A percentile compares a stretch with the other conserved stretches of the same genome.
Evolutionary conservation across 2,113 vertebrate genomes (phyloP).

Genomic region (Miniopterus natalensis): DNA sequence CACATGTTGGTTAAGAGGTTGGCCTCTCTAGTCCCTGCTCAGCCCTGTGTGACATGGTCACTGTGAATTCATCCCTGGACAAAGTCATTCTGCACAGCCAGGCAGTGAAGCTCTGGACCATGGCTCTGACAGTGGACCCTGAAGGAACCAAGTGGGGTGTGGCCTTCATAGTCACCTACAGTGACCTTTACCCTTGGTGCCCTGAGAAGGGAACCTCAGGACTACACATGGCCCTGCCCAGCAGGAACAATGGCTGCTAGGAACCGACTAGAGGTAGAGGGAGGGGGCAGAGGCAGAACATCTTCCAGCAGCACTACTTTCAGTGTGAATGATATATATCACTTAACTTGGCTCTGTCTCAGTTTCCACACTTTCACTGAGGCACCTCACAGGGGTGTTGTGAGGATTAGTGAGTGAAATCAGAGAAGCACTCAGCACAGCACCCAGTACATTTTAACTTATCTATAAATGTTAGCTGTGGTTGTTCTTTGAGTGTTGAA

Average conservation of each 20-base stretch:
- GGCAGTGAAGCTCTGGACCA: background rate
- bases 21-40: background rate
- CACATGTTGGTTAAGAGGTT: background rate
- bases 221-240: background rate
- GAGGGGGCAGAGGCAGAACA: fast-evolving
- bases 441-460: background rate
- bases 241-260: background rate
- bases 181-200: background rate
- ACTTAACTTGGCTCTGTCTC: background rate
- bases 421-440: background rate
- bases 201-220: background rate
- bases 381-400: background rate
- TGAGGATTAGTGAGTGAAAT: background rate
- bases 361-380: background rate
- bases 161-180: background rate
- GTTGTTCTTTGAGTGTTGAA: too few relatives aligned
- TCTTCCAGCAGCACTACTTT: background rate
- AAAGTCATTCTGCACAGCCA: background rate
- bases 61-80: background rate
- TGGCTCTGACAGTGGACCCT: background rate
- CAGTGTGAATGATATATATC: background rate
- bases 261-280: background rate
- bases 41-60: background rate
- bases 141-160: background rate
- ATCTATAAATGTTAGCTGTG: background rate